These are phyloP conservation scores for Natator depressus DNA, from an alignment of 2,113 vertebrate genomes.

Conservation along the genomic window DNA sequence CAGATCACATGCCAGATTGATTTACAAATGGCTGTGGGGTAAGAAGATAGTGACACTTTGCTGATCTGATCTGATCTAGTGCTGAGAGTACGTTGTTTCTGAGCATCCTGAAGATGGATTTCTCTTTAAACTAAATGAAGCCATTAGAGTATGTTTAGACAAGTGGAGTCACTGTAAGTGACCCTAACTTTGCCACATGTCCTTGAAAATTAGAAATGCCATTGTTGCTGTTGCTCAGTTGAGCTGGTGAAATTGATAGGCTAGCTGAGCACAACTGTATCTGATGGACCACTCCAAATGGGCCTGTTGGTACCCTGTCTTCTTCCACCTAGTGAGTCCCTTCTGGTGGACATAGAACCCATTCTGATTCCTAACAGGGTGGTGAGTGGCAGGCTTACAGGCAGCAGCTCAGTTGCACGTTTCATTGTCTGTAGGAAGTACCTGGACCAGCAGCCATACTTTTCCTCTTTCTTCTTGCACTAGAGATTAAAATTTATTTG, in stretches of 20 bases:
- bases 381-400: neutral
- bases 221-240: rapidly evolving
- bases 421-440: rapidly evolving
- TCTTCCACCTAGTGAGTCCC: rapidly evolving
- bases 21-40: neutral
- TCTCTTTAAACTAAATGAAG: constrained; percentile 1
- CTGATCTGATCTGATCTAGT: neutral
- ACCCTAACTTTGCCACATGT: rapidly evolving
- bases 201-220: neutral
- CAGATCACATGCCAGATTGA: neutral
- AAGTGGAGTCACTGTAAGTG: neutral
- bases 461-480: neutral
- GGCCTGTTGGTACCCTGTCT: rapidly evolving
- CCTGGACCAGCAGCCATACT: neutral
- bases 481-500: neutral
- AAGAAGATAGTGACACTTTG: neutral
- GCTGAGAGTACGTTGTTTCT: neutral
- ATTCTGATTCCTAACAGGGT: neutral
- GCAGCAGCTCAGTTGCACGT: neutral
- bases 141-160: neutral
- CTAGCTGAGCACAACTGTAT: no score
- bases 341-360: rapidly evolving
- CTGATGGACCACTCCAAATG: neutral
- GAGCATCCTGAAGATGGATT: neutral
- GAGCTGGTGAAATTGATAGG: neutral